Conservation (phyloP, 2,888 invertebrate species). For the Pilophorus perplexus region DNA sequence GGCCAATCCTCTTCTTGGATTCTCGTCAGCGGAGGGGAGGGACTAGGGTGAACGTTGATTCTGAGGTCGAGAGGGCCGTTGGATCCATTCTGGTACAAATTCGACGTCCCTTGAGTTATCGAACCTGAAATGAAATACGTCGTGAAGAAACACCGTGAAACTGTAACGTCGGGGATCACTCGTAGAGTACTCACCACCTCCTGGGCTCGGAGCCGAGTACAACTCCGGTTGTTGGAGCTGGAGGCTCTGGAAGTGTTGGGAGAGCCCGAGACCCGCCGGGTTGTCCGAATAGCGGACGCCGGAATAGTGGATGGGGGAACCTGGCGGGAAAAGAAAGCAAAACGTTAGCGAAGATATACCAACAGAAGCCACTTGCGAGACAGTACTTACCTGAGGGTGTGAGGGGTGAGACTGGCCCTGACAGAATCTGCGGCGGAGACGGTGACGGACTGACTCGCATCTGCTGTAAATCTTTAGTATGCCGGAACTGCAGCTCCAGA, state of each 20-base stretch:
- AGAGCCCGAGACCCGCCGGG: constrained; percentile 49
- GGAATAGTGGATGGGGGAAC: constrained; percentile 62
- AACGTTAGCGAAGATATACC: not conserved
- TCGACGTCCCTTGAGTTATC: constrained; percentile 48
- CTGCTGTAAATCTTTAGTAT: constrained; percentile 54
- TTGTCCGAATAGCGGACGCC: constrained; percentile 43
- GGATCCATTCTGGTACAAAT: constrained; percentile 42
- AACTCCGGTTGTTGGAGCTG: constrained; percentile 52
- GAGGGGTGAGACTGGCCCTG: constrained; percentile 49
- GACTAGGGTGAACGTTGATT: constrained; percentile 47
- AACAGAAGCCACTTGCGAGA: not conserved
- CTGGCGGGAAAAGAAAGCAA: constrained; percentile 51
- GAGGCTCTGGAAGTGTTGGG: constrained; percentile 54
- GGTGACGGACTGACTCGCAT: constrained; percentile 50
- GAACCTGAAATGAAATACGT: constrained; percentile 48
- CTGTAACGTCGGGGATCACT: too few relatives aligned
- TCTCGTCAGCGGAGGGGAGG: constrained; percentile 48
- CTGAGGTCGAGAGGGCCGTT: constrained; percentile 47
- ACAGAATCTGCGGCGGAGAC: constrained; percentile 49
- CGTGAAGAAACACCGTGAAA: too few relatives aligned
- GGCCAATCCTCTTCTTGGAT: constrained; percentile 49
- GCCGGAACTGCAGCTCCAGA: constrained; percentile 54
- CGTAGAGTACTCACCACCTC: constrained; percentile 58
- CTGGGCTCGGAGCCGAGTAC: constrained; percentile 43
- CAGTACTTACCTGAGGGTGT: constrained; percentile 45